Conservation (phyloP, 2,797 vertebrate genomes). For the Echeneis naucrates region DNA sequence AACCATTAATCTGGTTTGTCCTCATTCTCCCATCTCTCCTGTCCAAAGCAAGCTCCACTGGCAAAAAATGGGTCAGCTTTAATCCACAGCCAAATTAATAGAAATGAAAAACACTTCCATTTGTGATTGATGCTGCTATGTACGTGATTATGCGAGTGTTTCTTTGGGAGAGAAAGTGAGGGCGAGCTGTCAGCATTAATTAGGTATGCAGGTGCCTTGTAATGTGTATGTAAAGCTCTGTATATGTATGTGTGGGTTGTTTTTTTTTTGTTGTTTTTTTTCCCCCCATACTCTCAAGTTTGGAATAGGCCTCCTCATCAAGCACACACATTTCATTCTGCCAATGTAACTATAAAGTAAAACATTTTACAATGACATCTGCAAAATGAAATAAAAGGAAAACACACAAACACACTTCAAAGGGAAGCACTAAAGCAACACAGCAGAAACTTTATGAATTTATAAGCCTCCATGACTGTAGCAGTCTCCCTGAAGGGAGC, state of each 20-base stretch:
- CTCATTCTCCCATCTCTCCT: constrained; percentile 62
- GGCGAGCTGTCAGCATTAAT: constrained; percentile 71
- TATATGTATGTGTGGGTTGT: constrained; percentile 2
- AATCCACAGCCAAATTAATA: constrained; percentile 83
- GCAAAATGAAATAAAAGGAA: constrained; percentile 41
- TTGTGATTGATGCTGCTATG: constrained; percentile 75
- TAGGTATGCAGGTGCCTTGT: constrained; percentile 69
- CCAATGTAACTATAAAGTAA: constrained; percentile 59
- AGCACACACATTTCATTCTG: constrained; percentile 49
- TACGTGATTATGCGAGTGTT: constrained; percentile 48
- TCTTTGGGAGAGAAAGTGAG: constrained; percentile 46
- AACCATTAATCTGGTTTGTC: constrained; percentile 63
- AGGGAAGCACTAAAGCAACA: constrained; percentile 32
- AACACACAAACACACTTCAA: constrained; percentile 47
- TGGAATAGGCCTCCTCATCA: constrained; percentile 50
- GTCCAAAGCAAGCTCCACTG: constrained; percentile 77
- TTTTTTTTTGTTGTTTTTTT: constrained; percentile 17
- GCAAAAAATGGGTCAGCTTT: constrained; percentile 83
- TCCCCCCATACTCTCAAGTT: constrained; percentile 30
- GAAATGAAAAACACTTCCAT: constrained; percentile 81
- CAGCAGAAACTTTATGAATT: constrained; percentile 34
- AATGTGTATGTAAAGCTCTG: constrained; percentile 51
- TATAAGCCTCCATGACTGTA: constrained; percentile 36
- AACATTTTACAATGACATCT: constrained; percentile 48
- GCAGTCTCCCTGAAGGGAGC: constrained; percentile 16